Evolutionary conservation across 2,797 vertebrate genomes (phyloP), one percentile per base, ranked within the genome.

Genomic region (Mormyrus proboscirostris): DNA sequence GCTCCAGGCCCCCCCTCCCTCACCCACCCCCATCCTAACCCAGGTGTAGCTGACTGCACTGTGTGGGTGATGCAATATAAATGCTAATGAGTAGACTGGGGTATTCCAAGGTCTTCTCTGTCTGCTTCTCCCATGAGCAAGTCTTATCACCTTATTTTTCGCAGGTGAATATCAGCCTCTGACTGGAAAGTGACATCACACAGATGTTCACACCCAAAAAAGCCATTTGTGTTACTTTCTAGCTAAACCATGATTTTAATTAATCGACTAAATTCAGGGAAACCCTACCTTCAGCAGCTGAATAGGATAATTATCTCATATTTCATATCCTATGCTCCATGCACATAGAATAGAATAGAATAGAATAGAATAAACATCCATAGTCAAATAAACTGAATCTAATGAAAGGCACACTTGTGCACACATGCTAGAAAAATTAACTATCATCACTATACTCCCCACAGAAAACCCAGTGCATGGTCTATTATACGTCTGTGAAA

Each of bases 61-160:
- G 88, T 89, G 91, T 92, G 91, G 92, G 93, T 89, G 57, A 94
- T 93, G 92, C 93, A 95, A 95, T 96, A 94, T 96, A 96, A 95
- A 96, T 96, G 95, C 93, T 94, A 96, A 95, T 96, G 92, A 86
- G 87, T 87, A 90, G 89, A 82, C 90, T 88, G 87, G 89, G 90
- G 90, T 4, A 88, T 91, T 89, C 88, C 57, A 93, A 92, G 91
- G 92, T 92, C 91, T 92, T 7, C 6, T 90, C 91, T 51, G 82
- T 49, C 82, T 84, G 49, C 47, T 51, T 49, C 82, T 84, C 49
- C 47, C 49, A 51, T 51, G 22, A 84, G 44, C 49, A 50, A 49
- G 29, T 73, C 65, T 73, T 38, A 51, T 84, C 49, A 84, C 91
- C 92, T 89, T 12, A 49, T 84, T 49, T 51, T 84, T 84, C 29